phyloP scores from a whole-genome alignment of 2,888 invertebrate species.

The Phyllotreta striolata region DNA sequence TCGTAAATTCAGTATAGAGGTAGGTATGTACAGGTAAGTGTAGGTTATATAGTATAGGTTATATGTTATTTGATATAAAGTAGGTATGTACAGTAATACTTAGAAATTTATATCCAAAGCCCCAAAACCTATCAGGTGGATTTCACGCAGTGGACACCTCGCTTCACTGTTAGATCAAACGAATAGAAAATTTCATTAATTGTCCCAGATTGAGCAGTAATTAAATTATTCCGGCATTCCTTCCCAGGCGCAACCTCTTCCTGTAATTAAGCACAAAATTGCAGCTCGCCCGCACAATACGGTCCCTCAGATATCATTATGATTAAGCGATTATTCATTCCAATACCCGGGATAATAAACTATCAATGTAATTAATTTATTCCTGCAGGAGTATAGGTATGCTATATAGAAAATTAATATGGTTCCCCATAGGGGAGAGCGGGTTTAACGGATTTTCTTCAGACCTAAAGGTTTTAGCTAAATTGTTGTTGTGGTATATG shows the following conservation, averaged over 20 bases:
- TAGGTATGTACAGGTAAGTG: no score
- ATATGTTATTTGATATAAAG: no score
- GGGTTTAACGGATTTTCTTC: conserved; percentile 11
- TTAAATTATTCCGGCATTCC: conserved; percentile 23
- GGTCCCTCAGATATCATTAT: conserved; percentile 44
- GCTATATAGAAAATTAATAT: conserved; percentile 38
- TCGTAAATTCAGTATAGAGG: no score
- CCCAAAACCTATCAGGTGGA: no score
- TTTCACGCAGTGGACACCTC: not conserved
- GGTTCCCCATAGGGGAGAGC: not conserved
- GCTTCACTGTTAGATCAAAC: conserved; percentile 1
- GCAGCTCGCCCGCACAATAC: conserved; percentile 30
- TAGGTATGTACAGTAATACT: no score
- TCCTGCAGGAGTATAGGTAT: conserved; percentile 46
- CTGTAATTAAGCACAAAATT: conserved; percentile 29
- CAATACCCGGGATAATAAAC: conserved; percentile 47
- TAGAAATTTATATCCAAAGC: no score
- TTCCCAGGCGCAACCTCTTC: conserved; percentile 9
- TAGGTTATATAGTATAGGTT: no score
- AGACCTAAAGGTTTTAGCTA: not conserved
- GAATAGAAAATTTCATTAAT: conserved; percentile 13
- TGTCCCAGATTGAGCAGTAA: conserved; percentile 15
- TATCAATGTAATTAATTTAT: conserved; percentile 49
- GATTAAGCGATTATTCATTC: conserved; percentile 45
- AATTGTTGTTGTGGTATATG: no score